These are phyloP conservation scores for Benthosema pterotum DNA, from an alignment of 2,797 vertebrate genomes.

Conservation along the genomic window DNA sequence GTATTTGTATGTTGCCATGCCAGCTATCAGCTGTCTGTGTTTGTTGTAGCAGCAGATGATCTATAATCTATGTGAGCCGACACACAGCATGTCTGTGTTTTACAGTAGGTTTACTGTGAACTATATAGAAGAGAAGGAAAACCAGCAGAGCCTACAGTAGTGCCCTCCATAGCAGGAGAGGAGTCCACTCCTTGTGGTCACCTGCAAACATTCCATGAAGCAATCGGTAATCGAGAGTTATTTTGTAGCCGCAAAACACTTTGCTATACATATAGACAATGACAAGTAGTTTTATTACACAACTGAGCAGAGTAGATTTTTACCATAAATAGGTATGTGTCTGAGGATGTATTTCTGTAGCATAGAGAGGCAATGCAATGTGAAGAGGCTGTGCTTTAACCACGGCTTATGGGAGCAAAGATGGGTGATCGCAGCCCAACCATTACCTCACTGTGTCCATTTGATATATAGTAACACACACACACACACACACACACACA, in stretches of 20 bases:
- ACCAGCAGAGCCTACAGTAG: conserved; percentile 11
- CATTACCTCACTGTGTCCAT: conserved; percentile 40
- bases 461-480: too few relatives aligned
- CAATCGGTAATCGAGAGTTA: conserved; percentile 12
- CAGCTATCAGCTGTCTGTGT: conserved; percentile 8
- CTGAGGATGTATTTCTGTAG: not conserved
- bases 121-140: not conserved
- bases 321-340: not conserved
- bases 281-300: conserved; percentile 3
- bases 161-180: not conserved
- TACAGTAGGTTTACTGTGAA: conserved; percentile 20
- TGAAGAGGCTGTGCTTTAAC: conserved; percentile 4
- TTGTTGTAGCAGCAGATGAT: conserved; percentile 24
- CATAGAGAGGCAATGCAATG: conserved; percentile 3
- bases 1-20: conserved; percentile 21
- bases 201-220: conserved; percentile 64
- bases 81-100: conserved; percentile 24
- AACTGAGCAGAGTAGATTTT: conserved; percentile 10
- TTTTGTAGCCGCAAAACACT: conserved; percentile 14
- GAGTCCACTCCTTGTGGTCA: conserved; percentile 21
- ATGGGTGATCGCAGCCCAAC: conserved; percentile 15
- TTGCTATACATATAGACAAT: conserved; percentile 15
- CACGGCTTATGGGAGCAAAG: conserved; percentile 32
- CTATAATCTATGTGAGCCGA: conserved; percentile 28
- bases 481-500: too few relatives aligned